Conservation (phyloP, 2,797 vertebrate genomes). For the Lacerta viridis region DNA sequence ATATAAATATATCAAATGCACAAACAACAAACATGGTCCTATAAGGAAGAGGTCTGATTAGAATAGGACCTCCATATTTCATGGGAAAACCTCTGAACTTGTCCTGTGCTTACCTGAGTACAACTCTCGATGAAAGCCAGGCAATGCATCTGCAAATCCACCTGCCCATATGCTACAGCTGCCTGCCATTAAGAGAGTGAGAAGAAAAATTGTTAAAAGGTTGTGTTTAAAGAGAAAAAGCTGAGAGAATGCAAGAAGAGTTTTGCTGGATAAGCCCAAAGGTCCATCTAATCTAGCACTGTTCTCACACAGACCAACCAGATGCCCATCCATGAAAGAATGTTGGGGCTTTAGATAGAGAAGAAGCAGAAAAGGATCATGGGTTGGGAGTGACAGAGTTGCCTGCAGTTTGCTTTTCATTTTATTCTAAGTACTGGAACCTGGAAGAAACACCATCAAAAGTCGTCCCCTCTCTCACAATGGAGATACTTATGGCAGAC, state of each 20-base stretch:
- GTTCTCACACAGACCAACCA: too few species aligned
- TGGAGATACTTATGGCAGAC: not conserved
- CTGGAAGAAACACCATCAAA: not conserved
- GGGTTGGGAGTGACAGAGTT: not conserved
- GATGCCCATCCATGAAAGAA: not conserved
- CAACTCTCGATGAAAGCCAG: constrained; percentile 74
- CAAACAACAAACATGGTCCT: not conserved
- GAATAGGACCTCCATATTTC: not conserved
- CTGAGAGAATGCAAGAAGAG: too few species aligned
- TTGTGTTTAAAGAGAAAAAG: not conserved
- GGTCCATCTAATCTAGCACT: too few species aligned
- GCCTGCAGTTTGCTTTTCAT: not conserved
- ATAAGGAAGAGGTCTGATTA: not conserved
- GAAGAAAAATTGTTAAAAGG: constrained; percentile 19
- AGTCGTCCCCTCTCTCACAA: not conserved
- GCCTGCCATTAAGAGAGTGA: constrained; percentile 60
- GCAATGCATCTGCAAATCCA: constrained; percentile 69
- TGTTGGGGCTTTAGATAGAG: too few species aligned
- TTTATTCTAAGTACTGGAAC: not conserved
- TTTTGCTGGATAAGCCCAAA: too few species aligned
- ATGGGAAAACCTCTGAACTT: not conserved
- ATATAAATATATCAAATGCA: not conserved
- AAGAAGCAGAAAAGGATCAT: not conserved
- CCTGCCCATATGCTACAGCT: constrained; percentile 77
- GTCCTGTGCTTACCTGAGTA: constrained; percentile 68